phyloP scores from a whole-genome alignment of 2,888 invertebrate species.

The Cephalotes varians region DNA sequence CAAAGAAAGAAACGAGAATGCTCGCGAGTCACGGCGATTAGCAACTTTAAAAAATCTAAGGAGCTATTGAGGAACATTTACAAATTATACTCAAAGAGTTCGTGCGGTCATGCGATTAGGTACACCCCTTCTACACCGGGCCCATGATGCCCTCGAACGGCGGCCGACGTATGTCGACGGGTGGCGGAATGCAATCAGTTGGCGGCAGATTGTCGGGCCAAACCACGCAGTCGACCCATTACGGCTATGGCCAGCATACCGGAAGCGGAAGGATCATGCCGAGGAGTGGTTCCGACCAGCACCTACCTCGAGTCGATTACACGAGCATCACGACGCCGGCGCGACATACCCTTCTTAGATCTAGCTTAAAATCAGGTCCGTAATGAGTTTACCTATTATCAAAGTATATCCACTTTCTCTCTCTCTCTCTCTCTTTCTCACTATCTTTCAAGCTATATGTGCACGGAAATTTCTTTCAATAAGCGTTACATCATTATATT shows the following conservation, averaged over 20 bases:
- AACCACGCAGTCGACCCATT: conserved; percentile 85
- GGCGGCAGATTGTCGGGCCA: conserved; percentile 85
- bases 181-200: conserved; percentile 87
- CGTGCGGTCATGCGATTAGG: conserved; percentile 83
- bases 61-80: background rate
- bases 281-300: conserved; percentile 96
- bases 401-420: background rate
- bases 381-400: conserved; percentile 29
- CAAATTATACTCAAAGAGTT: conserved; percentile 7
- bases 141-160: conserved; percentile 85
- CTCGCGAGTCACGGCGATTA: background rate
- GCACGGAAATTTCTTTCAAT: background rate
- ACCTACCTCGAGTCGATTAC: conserved; percentile 94
- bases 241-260: conserved; percentile 86
- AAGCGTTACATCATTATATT: background rate
- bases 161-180: conserved; percentile 90
- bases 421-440: background rate
- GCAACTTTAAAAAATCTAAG: background rate
- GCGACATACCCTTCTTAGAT: conserved; percentile 92
- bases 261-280: conserved; percentile 89
- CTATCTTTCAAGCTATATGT: background rate
- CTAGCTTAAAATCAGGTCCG: conserved; percentile 91
- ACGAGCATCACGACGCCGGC: conserved; percentile 90
- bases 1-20: conserved; percentile 36
- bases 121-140: conserved; percentile 94